Evolutionary conservation across 1,140 invertebrate genomes (phyloP).

Genomic region (Dinoponera quadriceps): DNA sequence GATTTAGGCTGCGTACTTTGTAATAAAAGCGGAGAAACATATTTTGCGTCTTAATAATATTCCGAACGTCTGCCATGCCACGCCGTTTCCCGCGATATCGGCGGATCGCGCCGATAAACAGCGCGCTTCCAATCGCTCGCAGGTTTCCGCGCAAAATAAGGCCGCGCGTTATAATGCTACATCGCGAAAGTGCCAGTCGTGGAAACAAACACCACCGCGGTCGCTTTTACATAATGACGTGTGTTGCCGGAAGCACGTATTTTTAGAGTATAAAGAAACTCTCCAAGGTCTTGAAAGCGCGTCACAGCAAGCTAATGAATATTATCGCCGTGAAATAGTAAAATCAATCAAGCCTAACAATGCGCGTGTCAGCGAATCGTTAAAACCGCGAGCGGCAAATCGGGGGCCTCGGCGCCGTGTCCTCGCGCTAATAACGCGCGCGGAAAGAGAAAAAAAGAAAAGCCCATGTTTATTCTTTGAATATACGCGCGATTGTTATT

Average conservation of each 20-base stretch:
- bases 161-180: no score
- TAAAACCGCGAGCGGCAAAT: not conserved
- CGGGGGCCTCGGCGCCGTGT: no score
- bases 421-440: no score
- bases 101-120: not conserved
- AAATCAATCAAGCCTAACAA: slow-evolving; percentile 45
- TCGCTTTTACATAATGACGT: slow-evolving; percentile 20
- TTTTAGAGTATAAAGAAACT: slow-evolving; percentile 40
- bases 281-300: slow-evolving; percentile 27
- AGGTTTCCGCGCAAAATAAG: not conserved
- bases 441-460: no score
- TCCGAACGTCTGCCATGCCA: not conserved
- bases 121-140: not conserved
- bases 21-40: slow-evolving; percentile 19
- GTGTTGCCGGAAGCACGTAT: slow-evolving; percentile 6
- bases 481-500: not conserved
- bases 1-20: slow-evolving; percentile 10
- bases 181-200: not conserved
- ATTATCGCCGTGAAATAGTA: slow-evolving; percentile 35
- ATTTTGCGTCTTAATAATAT: slow-evolving; percentile 12
- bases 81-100: not conserved
- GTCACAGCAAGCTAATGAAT: slow-evolving; percentile 13
- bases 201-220: not conserved
- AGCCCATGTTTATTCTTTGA: not conserved
- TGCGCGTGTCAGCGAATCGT: slow-evolving; percentile 20